phyloP scores from a whole-genome alignment of 53 echinoderm and acorn worm species.

The Zoroaster sp. region DNA sequence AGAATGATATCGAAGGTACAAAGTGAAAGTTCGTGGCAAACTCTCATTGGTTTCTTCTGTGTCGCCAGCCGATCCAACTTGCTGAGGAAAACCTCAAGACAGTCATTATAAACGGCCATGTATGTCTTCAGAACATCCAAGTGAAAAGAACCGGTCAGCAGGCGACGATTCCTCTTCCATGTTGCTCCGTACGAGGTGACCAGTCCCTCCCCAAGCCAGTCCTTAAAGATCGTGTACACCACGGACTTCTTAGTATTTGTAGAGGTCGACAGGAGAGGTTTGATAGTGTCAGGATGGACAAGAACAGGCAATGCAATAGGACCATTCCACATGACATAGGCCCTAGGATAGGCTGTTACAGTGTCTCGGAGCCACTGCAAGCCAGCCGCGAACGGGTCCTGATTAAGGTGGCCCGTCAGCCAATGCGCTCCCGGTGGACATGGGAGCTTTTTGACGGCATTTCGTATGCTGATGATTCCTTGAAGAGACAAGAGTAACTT shows the following conservation, averaged over 20 bases:
- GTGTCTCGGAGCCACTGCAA: not conserved
- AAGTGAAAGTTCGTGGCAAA: not conserved
- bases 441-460: not conserved
- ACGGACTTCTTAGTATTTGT: not conserved
- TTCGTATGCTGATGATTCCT: not conserved
- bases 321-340: not conserved
- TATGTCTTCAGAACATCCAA: not conserved
- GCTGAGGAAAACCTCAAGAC: not conserved
- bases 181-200: not conserved
- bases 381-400: not conserved
- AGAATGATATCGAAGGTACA: not conserved
- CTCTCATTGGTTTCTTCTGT: not conserved
- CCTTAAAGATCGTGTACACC: not conserved
- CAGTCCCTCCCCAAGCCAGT: not conserved
- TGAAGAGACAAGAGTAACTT: not conserved
- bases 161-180: not conserved
- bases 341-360: not conserved
- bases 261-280: not conserved
- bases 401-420: not conserved
- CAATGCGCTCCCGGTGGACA: not conserved
- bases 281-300: conserved; percentile 13
- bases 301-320: not conserved
- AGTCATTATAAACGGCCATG: not conserved
- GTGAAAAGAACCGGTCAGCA: not conserved
- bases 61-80: not conserved